Base-by-base conservation (phyloP, 2,888 invertebrate species). In the Cloeon dipterum region DNA sequence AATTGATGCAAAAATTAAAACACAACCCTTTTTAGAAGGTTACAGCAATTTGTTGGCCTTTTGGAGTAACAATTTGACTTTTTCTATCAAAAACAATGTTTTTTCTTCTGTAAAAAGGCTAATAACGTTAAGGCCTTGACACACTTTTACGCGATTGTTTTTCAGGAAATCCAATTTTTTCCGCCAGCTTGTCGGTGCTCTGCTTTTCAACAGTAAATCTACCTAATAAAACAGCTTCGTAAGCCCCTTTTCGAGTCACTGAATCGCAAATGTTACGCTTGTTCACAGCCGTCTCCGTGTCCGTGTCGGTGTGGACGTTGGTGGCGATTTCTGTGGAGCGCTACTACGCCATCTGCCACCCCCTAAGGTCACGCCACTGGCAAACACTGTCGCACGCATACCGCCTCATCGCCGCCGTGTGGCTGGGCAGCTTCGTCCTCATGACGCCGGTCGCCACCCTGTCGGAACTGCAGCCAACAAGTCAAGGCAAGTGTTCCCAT, bases 281-380 rank as follows among this genome's bases (percentile, higher is more conserved):
- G n/a, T n/a, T n/a, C n/a, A n/a, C 62, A 78, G 78, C 73, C 33
- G 70, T 74, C 40, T 74, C 75, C 0, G 77, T 79, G 32, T 68
- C 72, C 2, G 78, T 77, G 10, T 71, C 72, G 16, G 76, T 74
- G 4, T 78, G 77, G 68, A 79, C 79, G 1, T 51, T 79, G 44
- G 78, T 78, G 20, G 73, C 74, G 35, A 77, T 79, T 44, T 76
- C 77, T 5, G 65, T 78, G 46, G 78, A 79, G 52, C 61, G 78
- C 11, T 79, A 76, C 54, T 77, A 74, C 52, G 79, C 78, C 43
- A 78, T 79, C 46, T 78, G 77, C 49, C 70, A 73, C 51, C 78
- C 79, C 0, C 53, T 79, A 32, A 62, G 72, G 39, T 77, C 77
- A 2, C 55, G 78, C 20, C 58, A 70, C 41, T 79, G 78, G 78